Evolutionary conservation across 2,888 invertebrate species (phyloP).

Genomic region (Lacanobia wlatinum): DNA sequence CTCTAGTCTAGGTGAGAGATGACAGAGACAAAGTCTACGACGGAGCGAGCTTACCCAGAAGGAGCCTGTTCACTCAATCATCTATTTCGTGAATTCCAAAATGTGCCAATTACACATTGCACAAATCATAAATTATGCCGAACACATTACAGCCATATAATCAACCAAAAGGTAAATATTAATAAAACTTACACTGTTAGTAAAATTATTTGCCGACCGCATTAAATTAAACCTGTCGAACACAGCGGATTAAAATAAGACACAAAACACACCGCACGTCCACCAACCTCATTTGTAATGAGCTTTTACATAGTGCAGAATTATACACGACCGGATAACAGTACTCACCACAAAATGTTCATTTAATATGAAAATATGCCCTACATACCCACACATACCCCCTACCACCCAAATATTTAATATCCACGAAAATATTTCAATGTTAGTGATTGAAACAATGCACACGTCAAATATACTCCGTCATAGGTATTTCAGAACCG

Average conservation of each 20-base stretch:
- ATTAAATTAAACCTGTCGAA: constrained; percentile 75
- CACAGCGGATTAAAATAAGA: constrained; percentile 74
- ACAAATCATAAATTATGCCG: constrained; percentile 9
- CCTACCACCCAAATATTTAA: constrained; percentile 42
- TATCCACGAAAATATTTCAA: constrained; percentile 55
- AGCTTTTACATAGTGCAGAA: constrained; percentile 72
- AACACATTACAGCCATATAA: constrained; percentile 10
- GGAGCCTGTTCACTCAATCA: constrained; percentile 5
- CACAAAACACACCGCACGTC: constrained; percentile 70
- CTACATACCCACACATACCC: constrained; percentile 13
- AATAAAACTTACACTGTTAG: constrained; percentile 35
- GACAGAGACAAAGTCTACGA: too few species aligned
- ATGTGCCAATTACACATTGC: constrained; percentile 7
- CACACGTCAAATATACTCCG: constrained; percentile 25
- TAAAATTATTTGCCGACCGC: constrained; percentile 65
- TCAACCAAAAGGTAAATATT: constrained; percentile 34
- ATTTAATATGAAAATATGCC: constrained; percentile 67
- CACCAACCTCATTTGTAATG: constrained; percentile 78
- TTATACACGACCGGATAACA: constrained; percentile 72
- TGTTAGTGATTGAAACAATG: constrained; percentile 38
- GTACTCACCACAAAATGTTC: constrained; percentile 69
- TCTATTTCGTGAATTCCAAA: neutral
- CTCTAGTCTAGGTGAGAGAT: too few species aligned
- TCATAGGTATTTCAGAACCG: neutral
- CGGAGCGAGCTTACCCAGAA: too few species aligned